phyloP scores from a whole-genome alignment of 2,888 invertebrate species.

The Dugesia japonica region DNA sequence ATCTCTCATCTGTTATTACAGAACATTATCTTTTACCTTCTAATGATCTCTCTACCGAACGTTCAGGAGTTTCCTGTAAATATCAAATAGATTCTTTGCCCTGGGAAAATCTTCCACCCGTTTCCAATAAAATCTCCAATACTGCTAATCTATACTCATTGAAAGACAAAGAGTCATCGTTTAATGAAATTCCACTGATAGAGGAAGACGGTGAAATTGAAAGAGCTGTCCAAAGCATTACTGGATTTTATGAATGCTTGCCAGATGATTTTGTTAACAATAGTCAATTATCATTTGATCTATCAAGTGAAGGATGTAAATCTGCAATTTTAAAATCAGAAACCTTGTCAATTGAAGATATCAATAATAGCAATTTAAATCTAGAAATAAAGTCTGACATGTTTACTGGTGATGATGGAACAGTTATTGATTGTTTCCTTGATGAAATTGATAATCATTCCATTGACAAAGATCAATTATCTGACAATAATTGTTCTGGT shows the following conservation, averaged over 20 bases:
- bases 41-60: neutral
- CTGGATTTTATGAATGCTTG: constrained; percentile 9
- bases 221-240: neutral
- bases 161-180: neutral
- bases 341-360: neutral
- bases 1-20: constrained; percentile 12
- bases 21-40: constrained; percentile 20
- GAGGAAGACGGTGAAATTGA: constrained; percentile 14
- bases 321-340: neutral
- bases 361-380: neutral
- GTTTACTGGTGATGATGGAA: neutral
- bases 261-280: neutral
- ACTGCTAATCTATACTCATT: neutral
- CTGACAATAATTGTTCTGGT: neutral
- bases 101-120: neutral
- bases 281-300: neutral
- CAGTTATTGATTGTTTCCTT: constrained; percentile 1
- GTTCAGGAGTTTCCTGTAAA: neutral
- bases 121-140: neutral
- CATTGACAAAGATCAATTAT: neutral
- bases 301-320: neutral
- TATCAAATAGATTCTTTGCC: constrained; percentile 11
- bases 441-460: neutral
- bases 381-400: neutral
- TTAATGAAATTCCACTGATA: neutral